Conservation (phyloP, 2,797 vertebrate species). For the Picus viridis region DNA sequence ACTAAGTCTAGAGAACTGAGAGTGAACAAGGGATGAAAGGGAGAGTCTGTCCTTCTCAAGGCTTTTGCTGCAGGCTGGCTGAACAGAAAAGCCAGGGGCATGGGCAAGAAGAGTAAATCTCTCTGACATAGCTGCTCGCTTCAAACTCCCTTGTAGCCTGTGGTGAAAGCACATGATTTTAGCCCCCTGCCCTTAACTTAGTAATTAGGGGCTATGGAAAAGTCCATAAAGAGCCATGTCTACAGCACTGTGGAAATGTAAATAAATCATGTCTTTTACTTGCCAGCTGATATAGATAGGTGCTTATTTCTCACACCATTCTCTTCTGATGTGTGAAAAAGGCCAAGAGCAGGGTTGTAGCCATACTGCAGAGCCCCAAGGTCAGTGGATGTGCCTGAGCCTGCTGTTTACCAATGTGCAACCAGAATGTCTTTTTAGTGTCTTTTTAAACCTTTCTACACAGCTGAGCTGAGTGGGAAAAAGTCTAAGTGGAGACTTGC, state of each 20-base stretch:
- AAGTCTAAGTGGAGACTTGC: background rate
- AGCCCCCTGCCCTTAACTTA: background rate
- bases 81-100: background rate
- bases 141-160: background rate
- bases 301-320: background rate
- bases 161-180: background rate
- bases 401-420: background rate
- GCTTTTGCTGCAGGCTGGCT: background rate
- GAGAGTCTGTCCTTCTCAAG: background rate
- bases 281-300: background rate
- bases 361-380: background rate
- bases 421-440: background rate
- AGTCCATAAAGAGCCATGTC: background rate
- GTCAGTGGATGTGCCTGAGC: fast-evolving
- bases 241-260: background rate
- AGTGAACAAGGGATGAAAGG: background rate
- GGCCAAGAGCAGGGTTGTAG: background rate
- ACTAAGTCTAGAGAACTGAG: background rate
- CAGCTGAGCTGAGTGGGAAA: background rate
- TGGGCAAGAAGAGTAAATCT: background rate
- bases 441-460: background rate
- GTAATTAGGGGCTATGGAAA: background rate
- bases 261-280: background rate
- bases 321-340: background rate
- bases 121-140: background rate